Evolutionary conservation across 2,888 invertebrate species (phyloP).

Genomic region (Bellardia bayeri): DNA sequence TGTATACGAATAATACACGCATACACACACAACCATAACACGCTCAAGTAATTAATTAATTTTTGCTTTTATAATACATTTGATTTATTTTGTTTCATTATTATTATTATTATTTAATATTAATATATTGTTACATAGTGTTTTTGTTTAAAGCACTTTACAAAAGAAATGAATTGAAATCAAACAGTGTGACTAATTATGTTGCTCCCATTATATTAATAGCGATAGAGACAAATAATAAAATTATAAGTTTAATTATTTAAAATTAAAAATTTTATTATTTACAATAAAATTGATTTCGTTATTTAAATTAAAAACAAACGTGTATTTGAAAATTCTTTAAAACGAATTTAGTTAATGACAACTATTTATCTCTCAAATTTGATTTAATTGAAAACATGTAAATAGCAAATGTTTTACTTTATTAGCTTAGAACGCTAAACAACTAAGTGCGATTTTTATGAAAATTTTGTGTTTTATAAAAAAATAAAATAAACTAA

Average conservation of each 20-base stretch:
- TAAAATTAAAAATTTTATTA: too few relatives aligned
- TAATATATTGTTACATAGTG: background rate
- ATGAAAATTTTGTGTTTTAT: too few relatives aligned
- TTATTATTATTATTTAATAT: conserved; percentile 7
- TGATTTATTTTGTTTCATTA: conserved; percentile 42
- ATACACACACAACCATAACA: background rate
- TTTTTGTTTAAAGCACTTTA: conserved; percentile 13
- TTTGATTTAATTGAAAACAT: too few relatives aligned
- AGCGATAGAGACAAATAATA: too few relatives aligned
- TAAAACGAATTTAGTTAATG: background rate
- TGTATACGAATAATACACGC: background rate
- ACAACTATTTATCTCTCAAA: too few relatives aligned
- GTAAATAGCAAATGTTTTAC: too few relatives aligned
- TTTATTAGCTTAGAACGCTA: too few relatives aligned
- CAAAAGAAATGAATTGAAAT: conserved; percentile 10
- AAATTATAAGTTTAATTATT: too few relatives aligned
- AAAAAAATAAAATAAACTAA: too few relatives aligned
- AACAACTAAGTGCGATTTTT: too few relatives aligned
- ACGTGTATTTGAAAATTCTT: background rate
- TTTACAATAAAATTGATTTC: too few relatives aligned
- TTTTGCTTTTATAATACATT: conserved; percentile 21
- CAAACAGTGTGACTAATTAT: conserved; percentile 3
- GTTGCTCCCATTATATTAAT: background rate
- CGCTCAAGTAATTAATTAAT: conserved; percentile 37
- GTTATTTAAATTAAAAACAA: too few relatives aligned